Percentiles rank a stretch among this genome's conserved stretches.
Evolutionary conservation across 2,888 invertebrate species (phyloP).

Genomic region (Branchellion lobata): DNA sequence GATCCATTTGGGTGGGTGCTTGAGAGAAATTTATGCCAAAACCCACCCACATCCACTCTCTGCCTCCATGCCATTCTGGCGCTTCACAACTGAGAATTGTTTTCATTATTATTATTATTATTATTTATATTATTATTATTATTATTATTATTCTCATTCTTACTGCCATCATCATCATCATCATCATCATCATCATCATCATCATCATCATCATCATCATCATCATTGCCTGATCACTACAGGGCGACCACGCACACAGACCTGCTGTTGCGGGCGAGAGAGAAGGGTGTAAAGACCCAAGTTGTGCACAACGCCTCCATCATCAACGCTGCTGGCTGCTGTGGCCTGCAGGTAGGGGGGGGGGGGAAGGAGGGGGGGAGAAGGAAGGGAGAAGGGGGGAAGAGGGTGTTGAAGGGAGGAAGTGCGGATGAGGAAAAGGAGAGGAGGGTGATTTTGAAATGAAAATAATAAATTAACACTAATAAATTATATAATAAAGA

Average conservation of each 20-base stretch:
- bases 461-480: no score
- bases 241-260: conserved; percentile 97
- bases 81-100: no score
- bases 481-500: no score
- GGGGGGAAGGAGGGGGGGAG: background rate
- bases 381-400: background rate
- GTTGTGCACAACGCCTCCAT: conserved; percentile 54
- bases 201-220: conserved; percentile 34
- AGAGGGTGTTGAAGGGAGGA: conserved; percentile 56
- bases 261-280: conserved; percentile 81
- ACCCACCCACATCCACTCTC: no score
- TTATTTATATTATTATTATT: conserved; percentile 20
- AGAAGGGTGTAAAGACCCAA: conserved; percentile 71
- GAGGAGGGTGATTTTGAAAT: no score
- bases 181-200: conserved; percentile 16
- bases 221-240: conserved; percentile 6
- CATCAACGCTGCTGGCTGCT: conserved; percentile 79
- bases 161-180: conserved; percentile 30
- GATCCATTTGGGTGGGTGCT: conserved; percentile 80
- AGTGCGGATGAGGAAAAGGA: background rate
- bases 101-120: conserved; percentile 24
- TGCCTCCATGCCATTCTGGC: no score
- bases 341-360: conserved; percentile 60
- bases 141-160: no score
- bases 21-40: no score